A percentile compares a stretch with the other conserved stretches of the same genome.
Conservation (phyloP, 2,888 invertebrate genomes). For the Crematogaster levior region DNA sequence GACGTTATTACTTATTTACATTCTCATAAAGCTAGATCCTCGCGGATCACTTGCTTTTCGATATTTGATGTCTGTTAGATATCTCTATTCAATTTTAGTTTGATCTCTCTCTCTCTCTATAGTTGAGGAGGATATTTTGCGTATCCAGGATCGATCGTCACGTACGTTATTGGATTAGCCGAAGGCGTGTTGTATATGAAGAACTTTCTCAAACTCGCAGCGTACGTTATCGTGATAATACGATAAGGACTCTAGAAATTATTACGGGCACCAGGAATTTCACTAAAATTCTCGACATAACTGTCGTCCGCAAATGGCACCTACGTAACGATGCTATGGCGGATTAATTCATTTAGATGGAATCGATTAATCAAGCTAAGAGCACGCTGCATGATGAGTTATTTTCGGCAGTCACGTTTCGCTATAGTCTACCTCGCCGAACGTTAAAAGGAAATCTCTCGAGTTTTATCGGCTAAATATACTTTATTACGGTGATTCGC, state of each 20-base stretch:
- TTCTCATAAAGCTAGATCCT: not conserved
- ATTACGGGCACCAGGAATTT: slow-evolving; percentile 76
- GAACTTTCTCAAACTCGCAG: slow-evolving; percentile 48
- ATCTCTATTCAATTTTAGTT: slow-evolving; percentile 9
- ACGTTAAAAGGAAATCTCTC: not conserved
- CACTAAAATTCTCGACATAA: slow-evolving; percentile 79
- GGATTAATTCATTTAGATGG: slow-evolving; percentile 79
- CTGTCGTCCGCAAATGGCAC: slow-evolving; percentile 66
- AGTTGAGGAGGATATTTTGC: not conserved
- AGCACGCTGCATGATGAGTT: slow-evolving; percentile 24
- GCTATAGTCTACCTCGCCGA: not conserved
- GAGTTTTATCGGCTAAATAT: slow-evolving; percentile 4
- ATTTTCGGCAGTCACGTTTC: slow-evolving; percentile 38
- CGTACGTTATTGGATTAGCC: slow-evolving; percentile 44
- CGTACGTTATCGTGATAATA: slow-evolving; percentile 27
- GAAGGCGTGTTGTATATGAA: slow-evolving; percentile 40
- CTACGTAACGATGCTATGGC: slow-evolving; percentile 77
- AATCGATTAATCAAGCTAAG: slow-evolving; percentile 80
- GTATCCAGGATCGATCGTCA: not conserved
- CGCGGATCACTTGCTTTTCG: not conserved
- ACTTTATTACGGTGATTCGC: not conserved
- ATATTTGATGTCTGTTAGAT: not conserved
- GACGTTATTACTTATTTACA: not conserved
- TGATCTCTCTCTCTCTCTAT: not conserved
- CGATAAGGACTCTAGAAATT: slow-evolving; percentile 41